Evolutionary conservation across 2,113 vertebrate species (phyloP), one percentile per base, ranked within the genome.

Genomic region (Oryctolagus cuniculus): DNA sequence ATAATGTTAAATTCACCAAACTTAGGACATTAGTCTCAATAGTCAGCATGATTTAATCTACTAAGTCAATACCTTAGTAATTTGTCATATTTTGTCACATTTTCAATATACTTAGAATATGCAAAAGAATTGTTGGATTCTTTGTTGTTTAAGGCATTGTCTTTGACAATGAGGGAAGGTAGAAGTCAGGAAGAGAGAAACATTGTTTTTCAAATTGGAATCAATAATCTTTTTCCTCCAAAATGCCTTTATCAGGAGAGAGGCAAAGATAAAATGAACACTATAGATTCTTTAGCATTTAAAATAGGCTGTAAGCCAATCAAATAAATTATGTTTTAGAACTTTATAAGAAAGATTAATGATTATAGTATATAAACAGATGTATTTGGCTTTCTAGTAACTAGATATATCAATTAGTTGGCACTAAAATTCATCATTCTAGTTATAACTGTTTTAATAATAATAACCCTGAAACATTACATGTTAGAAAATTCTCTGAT

Each of bases 61-160:
- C 31, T 88, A 83, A 78, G 15, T 38, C 44, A 69, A n/a, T 49
- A 81, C 55, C 24, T 79, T 24, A 77, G 25, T 75, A 80, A 94
- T 82, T 19, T 70, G 29, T 63, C 9, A 51, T 75, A 67, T 9
- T 66, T 72, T 38, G 15, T 69, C 70, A 84, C 58, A 73, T 89
- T 87, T 94, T 93, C 55, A 93, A 83, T 95, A 78, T 69, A 87
- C 6, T 91, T 82, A 80, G 66, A 49, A 88, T 69, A 87, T 64
- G 61, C n/a, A 84, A 90, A 85, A 17, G 10, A 16, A n/a, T n/a
- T 49, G 11, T 19, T 49, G 67, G 78, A 73, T 73, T 91, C 12
- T 15, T 55, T 55, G 13, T 55, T 63, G 55, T 72, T 90, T 66
- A 93, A 95, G 6, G 6, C 72, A 58, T 3, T 75, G 34, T 63